Percentiles rank a stretch among this genome's conserved stretches.
Conservation (phyloP, 2,797 vertebrate species). For the Amblyraja radiata region DNA sequence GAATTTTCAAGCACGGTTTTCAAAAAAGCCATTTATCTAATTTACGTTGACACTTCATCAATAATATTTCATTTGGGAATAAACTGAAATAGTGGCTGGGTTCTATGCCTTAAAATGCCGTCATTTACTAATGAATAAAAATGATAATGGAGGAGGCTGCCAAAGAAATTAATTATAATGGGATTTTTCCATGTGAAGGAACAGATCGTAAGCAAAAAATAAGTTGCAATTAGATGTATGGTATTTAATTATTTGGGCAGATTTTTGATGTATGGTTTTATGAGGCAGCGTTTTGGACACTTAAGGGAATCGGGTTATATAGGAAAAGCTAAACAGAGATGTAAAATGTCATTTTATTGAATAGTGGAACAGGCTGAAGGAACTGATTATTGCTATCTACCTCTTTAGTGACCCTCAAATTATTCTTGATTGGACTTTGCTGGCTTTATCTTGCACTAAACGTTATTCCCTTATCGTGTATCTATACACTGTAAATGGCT, state of each 20-base stretch:
- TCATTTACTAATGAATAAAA: slow-evolving; percentile 3
- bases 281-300: neutral
- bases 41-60: neutral
- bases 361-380: too few relatives aligned
- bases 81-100: neutral
- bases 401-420: too few relatives aligned
- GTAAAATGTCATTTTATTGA: too few relatives aligned
- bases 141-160: neutral
- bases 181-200: neutral
- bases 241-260: neutral
- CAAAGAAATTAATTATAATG: slow-evolving; percentile 1
- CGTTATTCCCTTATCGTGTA: too few relatives aligned
- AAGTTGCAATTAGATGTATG: neutral
- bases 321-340: too few relatives aligned
- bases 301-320: too few relatives aligned
- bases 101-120: neutral
- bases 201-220: neutral
- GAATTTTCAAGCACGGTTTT: neutral
- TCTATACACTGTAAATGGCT: too few relatives aligned
- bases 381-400: too few relatives aligned
- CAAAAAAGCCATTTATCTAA: neutral
- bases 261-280: neutral
- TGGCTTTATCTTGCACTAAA: too few relatives aligned
- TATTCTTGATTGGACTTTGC: too few relatives aligned
- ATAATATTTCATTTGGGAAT: neutral